A percentile compares a stretch with the other conserved stretches of the same genome.
phyloP scores from a whole-genome alignment of 92 coral and sea anemone species.

The Metridium senile region DNA sequence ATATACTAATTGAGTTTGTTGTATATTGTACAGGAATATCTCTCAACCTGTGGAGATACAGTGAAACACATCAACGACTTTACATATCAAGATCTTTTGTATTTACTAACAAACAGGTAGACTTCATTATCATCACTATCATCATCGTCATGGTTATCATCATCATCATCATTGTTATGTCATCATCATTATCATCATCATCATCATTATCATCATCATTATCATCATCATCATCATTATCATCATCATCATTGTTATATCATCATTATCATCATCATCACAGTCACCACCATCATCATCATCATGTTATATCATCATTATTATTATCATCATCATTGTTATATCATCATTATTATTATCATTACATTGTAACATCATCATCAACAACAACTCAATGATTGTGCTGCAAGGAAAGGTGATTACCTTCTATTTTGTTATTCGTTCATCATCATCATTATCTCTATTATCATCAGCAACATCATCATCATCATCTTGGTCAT shows the following conservation, averaged over 20 bases:
- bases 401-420: too few relatives aligned
- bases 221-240: neutral
- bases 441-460: too few relatives aligned
- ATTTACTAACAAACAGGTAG: conserved; percentile 71
- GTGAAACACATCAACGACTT: conserved; percentile 43
- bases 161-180: neutral
- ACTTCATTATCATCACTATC: neutral
- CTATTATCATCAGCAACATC: too few relatives aligned
- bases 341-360: neutral
- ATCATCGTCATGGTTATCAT: neutral
- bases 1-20: neutral
- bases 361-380: neutral
- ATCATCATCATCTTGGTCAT: too few relatives aligned
- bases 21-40: conserved; percentile 55
- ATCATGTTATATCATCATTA: too few relatives aligned
- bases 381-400: neutral
- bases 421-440: too few relatives aligned
- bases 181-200: neutral
- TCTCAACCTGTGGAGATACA: conserved; percentile 78
- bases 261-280: neutral
- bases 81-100: conserved; percentile 82
- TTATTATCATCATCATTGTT: too few relatives aligned
- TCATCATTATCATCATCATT: neutral
- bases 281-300: neutral
- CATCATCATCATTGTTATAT: neutral